phyloP scores from a whole-genome alignment of 2,888 invertebrate species.

The Drosophila niveifrons region DNA sequence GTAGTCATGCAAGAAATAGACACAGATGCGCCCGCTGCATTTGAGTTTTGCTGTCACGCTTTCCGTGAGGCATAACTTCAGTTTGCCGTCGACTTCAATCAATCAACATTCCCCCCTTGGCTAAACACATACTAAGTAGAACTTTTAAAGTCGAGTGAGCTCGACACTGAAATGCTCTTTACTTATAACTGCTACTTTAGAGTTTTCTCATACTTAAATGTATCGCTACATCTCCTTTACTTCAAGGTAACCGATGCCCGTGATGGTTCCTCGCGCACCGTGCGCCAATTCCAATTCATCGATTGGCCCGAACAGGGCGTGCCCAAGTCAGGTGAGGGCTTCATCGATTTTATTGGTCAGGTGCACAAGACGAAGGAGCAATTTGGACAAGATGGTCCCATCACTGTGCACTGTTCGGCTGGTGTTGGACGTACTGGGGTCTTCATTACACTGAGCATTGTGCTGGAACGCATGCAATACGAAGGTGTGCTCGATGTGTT shows the following conservation, averaged over 20 bases:
- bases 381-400: conserved; percentile 99
- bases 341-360: conserved; percentile 99
- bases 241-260: conserved; percentile 96
- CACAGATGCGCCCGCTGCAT: conserved; percentile 2
- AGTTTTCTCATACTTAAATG: not conserved
- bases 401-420: conserved; percentile 99
- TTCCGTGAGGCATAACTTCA: conserved; percentile 1
- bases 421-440: conserved; percentile 99
- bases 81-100: conserved; percentile 1
- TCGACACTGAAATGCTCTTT: not conserved
- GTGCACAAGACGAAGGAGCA: conserved; percentile 99
- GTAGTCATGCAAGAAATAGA: conserved; percentile 2
- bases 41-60: conserved; percentile 2
- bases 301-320: conserved; percentile 99
- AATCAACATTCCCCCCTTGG: not conserved
- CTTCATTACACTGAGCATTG: conserved; percentile 98
- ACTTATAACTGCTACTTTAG: not conserved
- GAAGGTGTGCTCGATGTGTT: conserved; percentile 99
- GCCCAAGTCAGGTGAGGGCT: conserved; percentile 98
- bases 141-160: not conserved
- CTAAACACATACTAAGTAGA: not conserved
- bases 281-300: conserved; percentile 98
- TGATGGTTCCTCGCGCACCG: conserved; percentile 97
- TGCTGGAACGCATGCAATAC: conserved; percentile 99
- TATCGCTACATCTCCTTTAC: not conserved